Base-by-base conservation (phyloP, 2,797 vertebrate genomes). In the Coluber constrictor region DNA sequence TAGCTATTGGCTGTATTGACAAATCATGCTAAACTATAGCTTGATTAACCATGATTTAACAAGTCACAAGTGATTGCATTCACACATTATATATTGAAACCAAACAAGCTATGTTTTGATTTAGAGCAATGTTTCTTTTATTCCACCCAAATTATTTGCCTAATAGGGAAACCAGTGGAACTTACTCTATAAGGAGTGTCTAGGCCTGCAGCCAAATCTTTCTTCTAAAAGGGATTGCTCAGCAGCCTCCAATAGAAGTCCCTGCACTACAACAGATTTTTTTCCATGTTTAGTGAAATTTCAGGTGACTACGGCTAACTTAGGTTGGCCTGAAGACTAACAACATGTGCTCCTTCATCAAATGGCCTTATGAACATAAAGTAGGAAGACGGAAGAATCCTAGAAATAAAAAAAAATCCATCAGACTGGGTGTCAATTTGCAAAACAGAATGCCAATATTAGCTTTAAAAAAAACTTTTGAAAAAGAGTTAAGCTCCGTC, bases 401-500 rank as follows among this genome's bases (percentile, higher is more conserved):
- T 37, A 93, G 94, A 89, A 96, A 95, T 92, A 93, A 95, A 94
- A 95, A 96, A 96, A 96, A 27, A 88, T 94, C 96, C 96, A 96
- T 95, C 94, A 93, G 93, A 96, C 95, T 96, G 95, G 63, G 91
- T 97, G 95, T 98, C 97, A 97, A 97, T 96, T 95, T 93, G 93
- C 96, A 97, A 98, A 98, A 96, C 96, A 96, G 96, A 95, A 97
- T 98, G 97, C 96, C 97, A 96, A 97, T 98, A 98, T 96, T 95
- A 96, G 97, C 97, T 98, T 91, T 66, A 27, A 61, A 20, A 60
- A 97, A 97, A 94, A 94, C 96, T 96, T 83, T 97, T 97, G 97
- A 97, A 98, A 95, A 96, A 97, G 96, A 98, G 97, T 97, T 97
- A 97, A 98, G 97, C 97, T 94, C 94, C 98, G 98, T 98, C 98